These are phyloP conservation scores for Phylloscopus collybita DNA, from an alignment of 2,797 vertebrate species.

Conservation along the genomic window DNA sequence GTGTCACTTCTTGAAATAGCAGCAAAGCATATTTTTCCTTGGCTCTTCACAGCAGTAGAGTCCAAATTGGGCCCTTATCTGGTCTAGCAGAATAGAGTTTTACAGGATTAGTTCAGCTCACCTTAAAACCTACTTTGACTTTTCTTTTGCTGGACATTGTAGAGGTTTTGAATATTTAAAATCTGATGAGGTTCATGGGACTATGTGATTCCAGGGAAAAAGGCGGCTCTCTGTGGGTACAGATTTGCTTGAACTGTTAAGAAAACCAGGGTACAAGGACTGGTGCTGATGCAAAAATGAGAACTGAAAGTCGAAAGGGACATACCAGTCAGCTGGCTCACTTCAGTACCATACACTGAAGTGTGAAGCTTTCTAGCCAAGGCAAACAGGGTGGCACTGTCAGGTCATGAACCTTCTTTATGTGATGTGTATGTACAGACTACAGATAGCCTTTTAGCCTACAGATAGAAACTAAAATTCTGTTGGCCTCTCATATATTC, in stretches of 20 bases:
- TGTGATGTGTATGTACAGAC: background rate
- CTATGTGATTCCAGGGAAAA: background rate
- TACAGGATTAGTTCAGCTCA: background rate
- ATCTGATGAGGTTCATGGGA: background rate
- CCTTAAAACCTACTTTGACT: background rate
- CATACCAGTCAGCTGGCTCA: background rate
- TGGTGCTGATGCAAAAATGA: background rate
- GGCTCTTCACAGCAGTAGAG: background rate
- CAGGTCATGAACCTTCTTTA: background rate
- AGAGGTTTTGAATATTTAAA: background rate
- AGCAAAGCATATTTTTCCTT: background rate
- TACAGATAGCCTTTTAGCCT: background rate
- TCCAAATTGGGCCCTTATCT: background rate
- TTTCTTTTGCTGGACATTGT: background rate
- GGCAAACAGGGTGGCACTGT: background rate
- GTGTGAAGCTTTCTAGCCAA: background rate
- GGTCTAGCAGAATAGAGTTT: background rate
- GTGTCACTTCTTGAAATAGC: background rate
- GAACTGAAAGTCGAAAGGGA: background rate
- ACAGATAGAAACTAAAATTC: background rate
- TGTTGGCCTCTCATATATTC: background rate
- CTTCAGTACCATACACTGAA: background rate
- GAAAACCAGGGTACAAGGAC: background rate
- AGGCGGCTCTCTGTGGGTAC: background rate
- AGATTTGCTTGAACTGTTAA: background rate